These are phyloP conservation scores for Vannuccia rotundouncinata DNA, from an alignment of 2,888 invertebrate species.

Conservation along the genomic window DNA sequence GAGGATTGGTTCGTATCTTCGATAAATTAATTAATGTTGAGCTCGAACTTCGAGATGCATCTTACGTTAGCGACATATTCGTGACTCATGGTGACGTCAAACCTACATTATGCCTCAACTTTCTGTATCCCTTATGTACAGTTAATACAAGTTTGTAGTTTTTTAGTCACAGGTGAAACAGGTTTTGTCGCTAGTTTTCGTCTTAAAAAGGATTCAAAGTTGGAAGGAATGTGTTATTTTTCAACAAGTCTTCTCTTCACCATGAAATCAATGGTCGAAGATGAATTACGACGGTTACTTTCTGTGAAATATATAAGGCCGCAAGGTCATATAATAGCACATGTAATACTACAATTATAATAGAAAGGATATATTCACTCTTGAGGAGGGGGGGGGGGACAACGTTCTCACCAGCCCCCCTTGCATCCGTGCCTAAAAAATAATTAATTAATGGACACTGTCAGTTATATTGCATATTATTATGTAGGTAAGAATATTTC, in stretches of 20 bases:
- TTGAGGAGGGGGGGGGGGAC: too few relatives aligned
- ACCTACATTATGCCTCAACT: constrained; percentile 8
- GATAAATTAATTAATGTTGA: not conserved
- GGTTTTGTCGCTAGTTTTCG: constrained; percentile 28
- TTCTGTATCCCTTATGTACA: constrained; percentile 4
- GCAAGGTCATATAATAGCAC: too few relatives aligned
- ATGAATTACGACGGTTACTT: constrained; percentile 11
- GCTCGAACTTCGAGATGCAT: constrained; percentile 10
- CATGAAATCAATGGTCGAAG: constrained; percentile 27
- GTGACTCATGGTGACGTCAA: not conserved
- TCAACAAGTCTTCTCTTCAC: constrained; percentile 32
- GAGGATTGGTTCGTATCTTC: not conserved
- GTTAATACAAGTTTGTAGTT: not conserved
- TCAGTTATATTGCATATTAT: too few relatives aligned
- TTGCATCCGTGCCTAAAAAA: too few relatives aligned
- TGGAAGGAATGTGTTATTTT: constrained; percentile 30
- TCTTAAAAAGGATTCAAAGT: constrained; percentile 11
- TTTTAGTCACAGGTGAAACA: not conserved
- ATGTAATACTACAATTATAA: too few relatives aligned
- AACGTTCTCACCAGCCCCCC: too few relatives aligned
- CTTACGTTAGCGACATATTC: constrained; percentile 8
- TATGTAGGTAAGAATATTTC: too few relatives aligned
- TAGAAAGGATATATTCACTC: too few relatives aligned
- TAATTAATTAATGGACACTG: too few relatives aligned
- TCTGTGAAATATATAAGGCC: too few relatives aligned